These are phyloP conservation scores for Aphidoletes aphidimyza DNA, from an alignment of 2,888 invertebrate species.

Conservation along the genomic window DNA sequence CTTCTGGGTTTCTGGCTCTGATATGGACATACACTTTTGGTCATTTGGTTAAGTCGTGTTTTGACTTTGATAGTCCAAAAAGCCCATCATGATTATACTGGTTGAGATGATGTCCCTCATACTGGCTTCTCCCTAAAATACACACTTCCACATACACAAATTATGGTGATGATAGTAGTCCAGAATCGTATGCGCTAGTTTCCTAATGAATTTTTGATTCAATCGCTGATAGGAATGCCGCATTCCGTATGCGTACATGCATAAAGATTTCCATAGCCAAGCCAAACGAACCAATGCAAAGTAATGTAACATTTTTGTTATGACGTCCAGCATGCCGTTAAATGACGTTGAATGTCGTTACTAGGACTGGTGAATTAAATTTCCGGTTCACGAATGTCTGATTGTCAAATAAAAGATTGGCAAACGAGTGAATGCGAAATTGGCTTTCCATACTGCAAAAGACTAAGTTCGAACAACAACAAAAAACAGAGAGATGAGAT, in stretches of 20 bases:
- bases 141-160: constrained; percentile 2
- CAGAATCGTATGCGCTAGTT: not conserved
- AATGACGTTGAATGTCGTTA: no score
- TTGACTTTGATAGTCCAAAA: not conserved
- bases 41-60: not conserved
- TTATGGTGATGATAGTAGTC: constrained; percentile 20
- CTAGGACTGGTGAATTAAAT: no score
- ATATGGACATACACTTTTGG: not conserved
- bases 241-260: not conserved
- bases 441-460: no score
- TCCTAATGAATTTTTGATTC: constrained; percentile 43
- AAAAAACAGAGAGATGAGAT: no score
- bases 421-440: no score
- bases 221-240: not conserved
- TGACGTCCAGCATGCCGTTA: no score
- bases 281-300: not conserved
- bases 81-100: constrained; percentile 2
- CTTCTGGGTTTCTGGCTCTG: not conserved
- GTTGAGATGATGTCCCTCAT: not conserved
- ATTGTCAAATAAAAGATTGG: no score
- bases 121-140: constrained; percentile 9
- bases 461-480: no score
- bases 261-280: not conserved
- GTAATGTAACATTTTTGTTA: no score
- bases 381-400: no score